phyloP scores from a whole-genome alignment of 2,888 invertebrate species.

The Thalpophila matura region DNA sequence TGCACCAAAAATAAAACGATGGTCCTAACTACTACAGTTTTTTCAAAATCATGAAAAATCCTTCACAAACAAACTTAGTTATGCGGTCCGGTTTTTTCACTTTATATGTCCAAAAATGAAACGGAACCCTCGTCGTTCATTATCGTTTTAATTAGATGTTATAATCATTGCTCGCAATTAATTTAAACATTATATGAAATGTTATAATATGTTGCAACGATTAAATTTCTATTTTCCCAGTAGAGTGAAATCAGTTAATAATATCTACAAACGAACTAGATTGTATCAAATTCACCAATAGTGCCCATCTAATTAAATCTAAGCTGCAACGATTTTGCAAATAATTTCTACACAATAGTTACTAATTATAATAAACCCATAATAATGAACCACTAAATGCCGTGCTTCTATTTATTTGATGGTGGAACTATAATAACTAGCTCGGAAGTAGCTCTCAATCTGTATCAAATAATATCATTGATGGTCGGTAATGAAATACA shows the following conservation, averaged over 20 bases:
- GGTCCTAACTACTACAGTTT: too few species aligned
- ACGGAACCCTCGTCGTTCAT: too few species aligned
- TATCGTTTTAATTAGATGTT: neutral
- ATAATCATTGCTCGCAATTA: neutral
- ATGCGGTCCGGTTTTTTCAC: too few species aligned
- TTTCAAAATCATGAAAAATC: too few species aligned
- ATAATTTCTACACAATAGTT: slow-evolving; percentile 8
- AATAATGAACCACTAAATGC: slow-evolving; percentile 4
- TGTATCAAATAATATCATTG: slow-evolving; percentile 75
- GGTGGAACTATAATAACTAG: slow-evolving; percentile 34
- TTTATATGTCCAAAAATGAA: too few species aligned
- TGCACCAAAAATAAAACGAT: too few species aligned
- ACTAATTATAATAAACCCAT: slow-evolving; percentile 4
- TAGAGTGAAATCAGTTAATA: neutral
- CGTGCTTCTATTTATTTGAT: slow-evolving; percentile 40
- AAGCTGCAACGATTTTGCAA: slow-evolving; percentile 12
- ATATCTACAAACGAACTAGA: neutral
- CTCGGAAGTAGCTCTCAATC: slow-evolving; percentile 60
- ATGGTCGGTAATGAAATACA: slow-evolving; percentile 77
- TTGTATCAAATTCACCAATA: slow-evolving; percentile 2
- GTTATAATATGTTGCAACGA: neutral
- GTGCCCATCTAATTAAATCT: slow-evolving; percentile 6
- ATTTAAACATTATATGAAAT: neutral
- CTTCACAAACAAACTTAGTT: too few species aligned
- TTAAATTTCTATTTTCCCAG: slow-evolving; percentile 1